Evolutionary conservation across 2,888 invertebrate species (phyloP), one percentile per base, ranked within the genome.

Genomic region (Brassicogethes aeneus): DNA sequence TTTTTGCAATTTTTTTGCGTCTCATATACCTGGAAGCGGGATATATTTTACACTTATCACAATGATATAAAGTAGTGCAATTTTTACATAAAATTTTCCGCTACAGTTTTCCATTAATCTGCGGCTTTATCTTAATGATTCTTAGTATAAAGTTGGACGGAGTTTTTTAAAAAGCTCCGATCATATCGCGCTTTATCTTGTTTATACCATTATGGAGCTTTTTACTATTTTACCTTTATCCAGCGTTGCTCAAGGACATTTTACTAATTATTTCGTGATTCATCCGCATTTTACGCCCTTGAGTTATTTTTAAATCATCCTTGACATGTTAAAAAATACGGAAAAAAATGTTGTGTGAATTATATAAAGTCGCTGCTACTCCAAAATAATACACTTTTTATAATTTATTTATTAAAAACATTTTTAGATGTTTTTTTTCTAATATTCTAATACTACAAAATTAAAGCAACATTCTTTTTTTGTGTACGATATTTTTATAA

Each of bases 31-130:
- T 66, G 62, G 59, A 56, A 59, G 65, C 61, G 51, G 58, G 60
- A 56, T 60, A 64, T 65, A 67, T 66, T 66, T 66, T 60, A 66
- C 59, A 65, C 65, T 67, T 68, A 67, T 66, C 66, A 61, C 59
- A 55, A 59, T 61, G 66, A 66, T 66, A 64, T 66, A 66, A 65
- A 66, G 66, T 64, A 64, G 63, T 63, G 65, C 62, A 67, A 68
- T 68, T 68, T 68, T 67, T 68, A 65, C 65, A 62, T 64, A 60
- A 67, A 66, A 68, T 67, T 67, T 68, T 65, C 66, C 65, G 65
- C 66, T 65, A 66, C 66, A 66, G 60, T 65, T 66, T 66, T 63
- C 62, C 66, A 68, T 68, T 68, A 67, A 68, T 68, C 66, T 65
- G 58, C 50, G 57, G 61, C 58, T 64, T 68, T 67, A 68, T 68